Percentiles rank a stretch among this genome's conserved stretches.
phyloP scores from a whole-genome alignment of 2,888 invertebrate species.

The Nomada fabriciana region DNA sequence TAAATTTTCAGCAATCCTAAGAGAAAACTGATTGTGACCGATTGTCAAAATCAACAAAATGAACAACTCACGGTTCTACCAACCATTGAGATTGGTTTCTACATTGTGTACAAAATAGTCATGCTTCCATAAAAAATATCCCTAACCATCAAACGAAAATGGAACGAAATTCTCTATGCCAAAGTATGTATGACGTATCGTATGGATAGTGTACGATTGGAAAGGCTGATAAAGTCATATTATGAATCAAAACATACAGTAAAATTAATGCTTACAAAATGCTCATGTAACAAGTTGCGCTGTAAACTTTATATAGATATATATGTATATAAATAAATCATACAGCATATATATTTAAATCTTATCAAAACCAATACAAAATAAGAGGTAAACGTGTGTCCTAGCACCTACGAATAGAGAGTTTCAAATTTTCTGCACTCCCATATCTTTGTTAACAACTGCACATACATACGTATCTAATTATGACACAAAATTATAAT shows the following conservation, averaged over 20 bases:
- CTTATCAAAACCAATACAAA: constrained; percentile 1
- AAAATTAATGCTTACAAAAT: not conserved
- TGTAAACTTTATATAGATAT: not conserved
- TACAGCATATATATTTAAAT: constrained; percentile 7
- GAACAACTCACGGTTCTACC: constrained; percentile 65
- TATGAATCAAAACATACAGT: constrained; percentile 7
- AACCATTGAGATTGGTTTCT: constrained; percentile 36
- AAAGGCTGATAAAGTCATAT: not conserved
- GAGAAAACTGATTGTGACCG: constrained; percentile 50
- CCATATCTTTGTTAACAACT: not conserved
- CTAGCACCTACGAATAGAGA: constrained; percentile 5
- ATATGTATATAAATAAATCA: constrained; percentile 20
- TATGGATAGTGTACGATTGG: not conserved
- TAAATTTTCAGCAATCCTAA: constrained; percentile 34
- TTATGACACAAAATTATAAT: constrained; percentile 20
- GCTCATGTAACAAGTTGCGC: not conserved
- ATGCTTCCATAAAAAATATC: constrained; percentile 23
- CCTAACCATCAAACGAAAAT: constrained; percentile 28
- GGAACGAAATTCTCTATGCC: constrained; percentile 1
- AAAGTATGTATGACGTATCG: not conserved
- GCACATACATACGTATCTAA: not conserved
- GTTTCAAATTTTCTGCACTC: not conserved
- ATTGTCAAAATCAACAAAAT: constrained; percentile 63
- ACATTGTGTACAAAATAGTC: not conserved
- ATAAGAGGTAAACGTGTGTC: constrained; percentile 37